phyloP scores from a whole-genome alignment of 2,888 invertebrate genomes.

The Plusia festucae region DNA sequence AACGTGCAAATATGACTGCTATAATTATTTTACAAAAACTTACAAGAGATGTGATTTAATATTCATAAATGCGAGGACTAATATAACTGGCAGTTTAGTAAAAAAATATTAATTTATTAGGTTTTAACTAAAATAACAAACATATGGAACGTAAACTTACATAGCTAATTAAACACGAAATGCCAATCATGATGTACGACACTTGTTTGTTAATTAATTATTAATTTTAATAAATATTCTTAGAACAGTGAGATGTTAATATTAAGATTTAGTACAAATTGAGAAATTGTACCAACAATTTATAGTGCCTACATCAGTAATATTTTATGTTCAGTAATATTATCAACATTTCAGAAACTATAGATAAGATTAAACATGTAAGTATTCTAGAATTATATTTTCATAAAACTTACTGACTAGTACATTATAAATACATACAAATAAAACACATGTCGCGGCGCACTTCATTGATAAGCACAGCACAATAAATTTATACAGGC shows the following conservation, averaged over 20 bases:
- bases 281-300: constrained; percentile 22
- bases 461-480: constrained; percentile 59
- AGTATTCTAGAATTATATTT: constrained; percentile 51
- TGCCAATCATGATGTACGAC: constrained; percentile 87
- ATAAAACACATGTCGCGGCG: constrained; percentile 56
- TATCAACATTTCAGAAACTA: constrained; percentile 49
- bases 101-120: constrained; percentile 65
- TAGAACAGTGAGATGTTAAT: constrained; percentile 67
- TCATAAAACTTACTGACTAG: constrained; percentile 84
- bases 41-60: constrained; percentile 59
- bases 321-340: constrained; percentile 37
- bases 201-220: constrained; percentile 61
- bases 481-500: constrained; percentile 57
- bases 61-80: constrained; percentile 85
- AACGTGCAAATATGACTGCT: constrained; percentile 40
- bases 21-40: constrained; percentile 61
- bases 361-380: constrained; percentile 55
- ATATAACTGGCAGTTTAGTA: constrained; percentile 79
- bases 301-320: constrained; percentile 43
- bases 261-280: constrained; percentile 24
- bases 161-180: constrained; percentile 75
- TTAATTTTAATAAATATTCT: constrained; percentile 68
- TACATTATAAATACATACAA: constrained; percentile 74
- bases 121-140: constrained; percentile 65
- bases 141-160: constrained; percentile 75